Conservation (phyloP, 2,888 invertebrate species). For the Lasioglossum zephyrum region DNA sequence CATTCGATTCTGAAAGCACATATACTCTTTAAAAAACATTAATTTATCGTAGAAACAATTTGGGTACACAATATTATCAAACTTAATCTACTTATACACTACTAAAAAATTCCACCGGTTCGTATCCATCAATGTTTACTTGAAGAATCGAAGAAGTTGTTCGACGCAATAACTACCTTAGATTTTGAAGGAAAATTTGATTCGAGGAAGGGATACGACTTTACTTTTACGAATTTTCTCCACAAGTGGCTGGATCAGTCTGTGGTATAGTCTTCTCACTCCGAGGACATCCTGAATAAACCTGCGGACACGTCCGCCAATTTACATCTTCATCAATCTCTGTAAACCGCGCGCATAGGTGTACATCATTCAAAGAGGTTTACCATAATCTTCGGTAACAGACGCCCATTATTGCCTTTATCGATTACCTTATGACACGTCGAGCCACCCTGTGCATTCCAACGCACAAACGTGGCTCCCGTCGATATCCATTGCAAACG, state of each 20-base stretch:
- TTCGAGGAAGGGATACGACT: too few species aligned
- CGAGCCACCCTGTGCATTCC: not conserved
- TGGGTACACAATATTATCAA: too few species aligned
- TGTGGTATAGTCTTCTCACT: not conserved
- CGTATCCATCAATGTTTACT: too few species aligned
- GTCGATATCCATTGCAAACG: not conserved
- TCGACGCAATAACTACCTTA: too few species aligned
- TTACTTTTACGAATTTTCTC: not conserved
- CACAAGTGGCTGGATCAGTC: not conserved
- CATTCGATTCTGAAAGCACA: too few species aligned
- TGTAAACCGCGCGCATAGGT: slow-evolving; percentile 30
- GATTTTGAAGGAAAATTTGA: too few species aligned
- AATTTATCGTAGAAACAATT: too few species aligned
- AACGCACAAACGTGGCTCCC: not conserved
- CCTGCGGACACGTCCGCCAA: not conserved
- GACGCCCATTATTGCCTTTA: slow-evolving; percentile 53
- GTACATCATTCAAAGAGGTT: slow-evolving; percentile 54
- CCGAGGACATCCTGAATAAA: not conserved
- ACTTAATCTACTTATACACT: too few species aligned
- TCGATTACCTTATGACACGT: slow-evolving; percentile 37
- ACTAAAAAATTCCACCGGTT: too few species aligned
- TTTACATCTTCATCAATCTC: slow-evolving; percentile 52
- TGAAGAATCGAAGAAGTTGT: too few species aligned
- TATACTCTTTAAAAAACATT: too few species aligned
- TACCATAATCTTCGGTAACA: slow-evolving; percentile 58